Evolutionary conservation across 2,888 invertebrate genomes (phyloP).

Genomic region (Dicyrtoma fusca): DNA sequence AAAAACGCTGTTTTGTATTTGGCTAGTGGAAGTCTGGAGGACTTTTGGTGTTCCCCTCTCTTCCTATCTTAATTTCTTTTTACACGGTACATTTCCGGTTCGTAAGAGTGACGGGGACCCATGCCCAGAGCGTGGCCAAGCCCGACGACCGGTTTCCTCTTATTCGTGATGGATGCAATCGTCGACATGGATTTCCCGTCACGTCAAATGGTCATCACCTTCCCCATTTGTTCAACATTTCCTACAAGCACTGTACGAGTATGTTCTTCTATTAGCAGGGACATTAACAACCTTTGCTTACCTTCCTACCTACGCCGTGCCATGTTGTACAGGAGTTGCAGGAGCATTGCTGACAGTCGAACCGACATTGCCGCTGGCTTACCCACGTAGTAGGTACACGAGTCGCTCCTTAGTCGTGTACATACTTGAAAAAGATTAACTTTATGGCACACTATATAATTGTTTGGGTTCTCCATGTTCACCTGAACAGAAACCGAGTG

Average conservation of each 20-base stretch:
- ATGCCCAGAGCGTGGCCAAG: conserved; percentile 29
- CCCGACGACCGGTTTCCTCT: conserved; percentile 35
- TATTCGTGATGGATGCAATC: conserved; percentile 21
- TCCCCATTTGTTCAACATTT: conserved; percentile 20
- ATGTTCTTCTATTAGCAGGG: background rate
- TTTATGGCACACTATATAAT: too few species aligned
- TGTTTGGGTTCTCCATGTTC: too few species aligned
- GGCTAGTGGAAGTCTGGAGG: conserved; percentile 26
- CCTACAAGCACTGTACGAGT: background rate
- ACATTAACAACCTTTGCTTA: too few species aligned
- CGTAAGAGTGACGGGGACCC: conserved; percentile 26
- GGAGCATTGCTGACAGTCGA: too few species aligned
- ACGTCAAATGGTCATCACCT: conserved; percentile 36
- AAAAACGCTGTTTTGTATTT: background rate
- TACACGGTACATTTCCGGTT: conserved; percentile 41
- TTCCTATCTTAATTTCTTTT: conserved; percentile 39
- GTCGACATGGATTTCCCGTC: conserved; percentile 34
- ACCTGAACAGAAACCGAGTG: too few species aligned
- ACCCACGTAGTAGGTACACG: too few species aligned
- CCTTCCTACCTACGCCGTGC: conserved; percentile 7
- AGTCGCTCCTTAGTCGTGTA: too few species aligned
- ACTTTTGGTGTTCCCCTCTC: conserved; percentile 14
- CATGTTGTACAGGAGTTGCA: too few species aligned
- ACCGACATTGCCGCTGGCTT: background rate
- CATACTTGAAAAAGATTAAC: too few species aligned